Conservation (phyloP, 30 jellyfish, hydroid and myxozoan species). For the Rhopilema esculentum region DNA sequence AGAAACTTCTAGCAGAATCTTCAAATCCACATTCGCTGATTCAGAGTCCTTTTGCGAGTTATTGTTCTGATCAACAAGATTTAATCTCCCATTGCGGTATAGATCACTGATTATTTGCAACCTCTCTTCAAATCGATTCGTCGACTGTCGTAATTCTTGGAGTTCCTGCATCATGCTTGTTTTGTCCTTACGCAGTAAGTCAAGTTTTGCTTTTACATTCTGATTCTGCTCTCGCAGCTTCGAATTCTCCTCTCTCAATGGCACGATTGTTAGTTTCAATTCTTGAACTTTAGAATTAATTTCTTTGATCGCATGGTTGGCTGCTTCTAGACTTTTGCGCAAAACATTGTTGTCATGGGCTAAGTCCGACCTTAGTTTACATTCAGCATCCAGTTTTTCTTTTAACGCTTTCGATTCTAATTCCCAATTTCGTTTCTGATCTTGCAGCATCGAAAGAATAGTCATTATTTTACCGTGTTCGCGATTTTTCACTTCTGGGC, state of each 20-base stretch:
- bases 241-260: slow-evolving; percentile 91
- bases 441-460: slow-evolving; percentile 85
- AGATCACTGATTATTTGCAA: slow-evolving; percentile 45
- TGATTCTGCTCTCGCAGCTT: slow-evolving; percentile 76
- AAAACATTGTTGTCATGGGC: slow-evolving; percentile 81
- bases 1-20: slow-evolving; percentile 11
- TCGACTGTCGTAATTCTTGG: slow-evolving; percentile 69
- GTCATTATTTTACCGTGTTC: slow-evolving; percentile 84
- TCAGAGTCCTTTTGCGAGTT: slow-evolving; percentile 20
- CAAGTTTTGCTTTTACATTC: slow-evolving; percentile 68
- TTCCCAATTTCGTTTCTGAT: slow-evolving; percentile 87
- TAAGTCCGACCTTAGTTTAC: slow-evolving; percentile 68
- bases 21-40: slow-evolving; percentile 45
- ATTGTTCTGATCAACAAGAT: slow-evolving; percentile 45
- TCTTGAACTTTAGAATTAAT: slow-evolving; percentile 95
- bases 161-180: slow-evolving; percentile 52
- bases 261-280: slow-evolving; percentile 91
- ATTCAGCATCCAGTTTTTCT: slow-evolving; percentile 61
- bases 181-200: slow-evolving; percentile 67
- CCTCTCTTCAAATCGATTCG: slow-evolving; percentile 62
- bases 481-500: slow-evolving; percentile 74
- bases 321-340: slow-evolving; percentile 95
- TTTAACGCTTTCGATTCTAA: slow-evolving; percentile 68
- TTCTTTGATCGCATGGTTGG: slow-evolving; percentile 96
- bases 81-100: slow-evolving; percentile 43